Percentiles rank a stretch among this genome's conserved stretches.
Evolutionary conservation across 2,888 invertebrate genomes (phyloP).

Genomic region (Calliphora vomitoria): DNA sequence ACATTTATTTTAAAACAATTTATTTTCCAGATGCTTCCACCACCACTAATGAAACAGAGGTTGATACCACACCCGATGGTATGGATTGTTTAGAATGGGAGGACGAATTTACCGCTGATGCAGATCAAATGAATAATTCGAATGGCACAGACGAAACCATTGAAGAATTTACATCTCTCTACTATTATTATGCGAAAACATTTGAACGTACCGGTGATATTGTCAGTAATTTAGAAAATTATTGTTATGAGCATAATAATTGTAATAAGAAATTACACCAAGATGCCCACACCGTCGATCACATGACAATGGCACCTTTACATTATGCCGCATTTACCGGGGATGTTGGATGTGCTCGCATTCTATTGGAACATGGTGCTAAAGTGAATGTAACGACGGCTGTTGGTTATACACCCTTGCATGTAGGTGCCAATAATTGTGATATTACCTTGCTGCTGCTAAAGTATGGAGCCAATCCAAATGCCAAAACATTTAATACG

Average conservation of each 20-base stretch:
- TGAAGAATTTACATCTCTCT: conserved; percentile 86
- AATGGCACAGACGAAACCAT: conserved; percentile 79
- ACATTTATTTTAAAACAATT: no score
- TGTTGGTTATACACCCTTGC: conserved; percentile 89
- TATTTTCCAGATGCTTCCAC: conserved; percentile 75
- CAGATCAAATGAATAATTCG: conserved; percentile 75
- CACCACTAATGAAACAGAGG: conserved; percentile 79
- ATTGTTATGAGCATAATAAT: conserved; percentile 77
- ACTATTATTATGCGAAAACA: conserved; percentile 90
- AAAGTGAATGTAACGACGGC: conserved; percentile 87
- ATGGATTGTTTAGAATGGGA: conserved; percentile 91
- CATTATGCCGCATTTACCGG: conserved; percentile 91
- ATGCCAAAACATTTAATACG: conserved; percentile 86
- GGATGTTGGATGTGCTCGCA: conserved; percentile 87
- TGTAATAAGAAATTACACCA: conserved; percentile 71
- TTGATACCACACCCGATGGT: conserved; percentile 85
- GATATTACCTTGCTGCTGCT: conserved; percentile 87
- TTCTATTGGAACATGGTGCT: conserved; percentile 87
- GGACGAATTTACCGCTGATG: conserved; percentile 88
- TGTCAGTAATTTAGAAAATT: conserved; percentile 78
- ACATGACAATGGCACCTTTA: conserved; percentile 86
- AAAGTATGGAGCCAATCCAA: conserved; percentile 86
- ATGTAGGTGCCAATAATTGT: conserved; percentile 88
- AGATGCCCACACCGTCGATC: conserved; percentile 82
- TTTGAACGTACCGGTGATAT: conserved; percentile 88